phyloP scores from a whole-genome alignment of 2,888 invertebrate genomes.

The Dryocosmus kuriphilus region DNA sequence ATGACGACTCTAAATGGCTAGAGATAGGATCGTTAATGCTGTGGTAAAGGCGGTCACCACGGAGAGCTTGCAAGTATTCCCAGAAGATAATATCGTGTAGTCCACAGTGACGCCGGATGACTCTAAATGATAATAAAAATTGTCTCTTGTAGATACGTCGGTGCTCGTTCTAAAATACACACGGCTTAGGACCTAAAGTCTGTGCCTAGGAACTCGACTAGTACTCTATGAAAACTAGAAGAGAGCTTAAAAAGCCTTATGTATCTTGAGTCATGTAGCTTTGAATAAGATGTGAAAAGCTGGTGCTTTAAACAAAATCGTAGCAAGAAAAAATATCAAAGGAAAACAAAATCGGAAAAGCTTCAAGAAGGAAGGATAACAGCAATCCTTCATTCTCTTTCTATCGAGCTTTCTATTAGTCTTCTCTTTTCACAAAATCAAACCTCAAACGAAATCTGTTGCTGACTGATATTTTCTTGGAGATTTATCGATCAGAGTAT shows the following conservation, averaged over 20 bases:
- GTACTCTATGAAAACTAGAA: slow-evolving; percentile 39
- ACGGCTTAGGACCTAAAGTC: slow-evolving; percentile 35
- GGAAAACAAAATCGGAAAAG: slow-evolving; percentile 48
- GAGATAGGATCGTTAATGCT: slow-evolving; percentile 72
- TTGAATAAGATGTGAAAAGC: slow-evolving; percentile 37
- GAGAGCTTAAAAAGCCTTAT: slow-evolving; percentile 31
- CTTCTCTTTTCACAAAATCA: background rate
- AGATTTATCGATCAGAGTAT: slow-evolving; percentile 15
- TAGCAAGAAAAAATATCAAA: slow-evolving; percentile 36
- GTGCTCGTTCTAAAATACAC: slow-evolving; percentile 38
- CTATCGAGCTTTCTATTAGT: slow-evolving; percentile 21
- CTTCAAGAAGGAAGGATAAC: slow-evolving; percentile 36
- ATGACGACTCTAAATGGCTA: slow-evolving; percentile 57
- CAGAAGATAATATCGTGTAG: slow-evolving; percentile 69
- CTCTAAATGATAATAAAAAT: slow-evolving; percentile 75
- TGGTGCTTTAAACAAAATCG: slow-evolving; percentile 34
- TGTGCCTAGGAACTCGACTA: slow-evolving; percentile 33
- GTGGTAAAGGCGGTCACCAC: slow-evolving; percentile 73
- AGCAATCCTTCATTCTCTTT: slow-evolving; percentile 29
- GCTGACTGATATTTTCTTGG: background rate
- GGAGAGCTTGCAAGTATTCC: slow-evolving; percentile 73
- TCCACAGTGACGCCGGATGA: slow-evolving; percentile 71
- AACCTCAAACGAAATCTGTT: background rate
- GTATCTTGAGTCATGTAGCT: slow-evolving; percentile 30
- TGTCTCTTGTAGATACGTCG: slow-evolving; percentile 64